Evolutionary conservation across 2,888 invertebrate species (phyloP), one percentile per base, ranked within the genome.

Genomic region (Drosophila prolongata): DNA sequence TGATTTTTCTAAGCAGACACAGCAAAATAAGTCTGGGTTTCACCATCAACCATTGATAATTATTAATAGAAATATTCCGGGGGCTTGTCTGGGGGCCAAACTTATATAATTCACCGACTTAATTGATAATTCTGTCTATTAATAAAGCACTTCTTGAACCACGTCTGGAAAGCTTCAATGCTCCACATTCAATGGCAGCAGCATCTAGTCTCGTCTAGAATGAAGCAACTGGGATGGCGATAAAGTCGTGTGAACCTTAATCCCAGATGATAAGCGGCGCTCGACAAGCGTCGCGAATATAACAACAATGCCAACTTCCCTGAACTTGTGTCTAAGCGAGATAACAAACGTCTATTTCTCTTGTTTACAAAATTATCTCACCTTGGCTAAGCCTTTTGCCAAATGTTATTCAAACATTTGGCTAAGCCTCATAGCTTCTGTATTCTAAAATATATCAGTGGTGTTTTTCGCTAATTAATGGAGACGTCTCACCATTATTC

Each of bases 211-310:
- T 30, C 4, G 40, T 9, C 57, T 24, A 38, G 8, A 14, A 10
- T 30, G 8, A n/a, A n/a, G 14, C 46, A 19, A 27, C 54, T 37
- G 42, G 27, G 58, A 35, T 40, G 53, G 46, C 30, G 11, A 27
- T 62, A 62, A 35, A 35, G 42, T 11, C 16, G 35, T 42, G 6
- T 64, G 71, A 49, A 71, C 71, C 57, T 69, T 69, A 62, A 55
- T 64, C 64, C 30, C 13, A 6, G 5, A 43, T 71, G 71, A 71
- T 71, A 71, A 64, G 42, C 19, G 24, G 11, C 46, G 38, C 49
- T 62, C 62, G 69, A 69, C 70, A 47, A 16, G n/a, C 40, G n/a
- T 14, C 16, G 50, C 35, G 19, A 61, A n/a, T 42, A 38, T 4
- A 46, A 40, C 46, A 62, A 42, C 49, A 64, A 27, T 3, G 13